These are phyloP conservation scores for Rhagoletis zephyria DNA, from an alignment of 1,140 invertebrate genomes.

Conservation along the genomic window DNA sequence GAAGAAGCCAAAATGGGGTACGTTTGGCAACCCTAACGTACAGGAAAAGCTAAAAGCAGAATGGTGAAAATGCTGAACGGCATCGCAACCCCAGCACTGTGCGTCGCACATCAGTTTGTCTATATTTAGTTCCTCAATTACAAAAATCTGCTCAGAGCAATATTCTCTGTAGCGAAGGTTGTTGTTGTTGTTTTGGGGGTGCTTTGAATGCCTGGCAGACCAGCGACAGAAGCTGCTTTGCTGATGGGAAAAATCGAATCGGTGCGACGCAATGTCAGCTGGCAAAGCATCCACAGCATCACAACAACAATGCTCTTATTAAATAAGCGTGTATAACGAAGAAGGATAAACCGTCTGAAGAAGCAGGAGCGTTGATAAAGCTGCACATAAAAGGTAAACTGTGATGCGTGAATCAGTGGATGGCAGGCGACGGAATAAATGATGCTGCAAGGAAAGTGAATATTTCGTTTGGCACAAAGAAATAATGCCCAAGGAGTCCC, in stretches of 20 bases:
- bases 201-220: slow-evolving; percentile 1
- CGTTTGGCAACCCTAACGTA: too few species aligned
- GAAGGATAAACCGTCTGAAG: slow-evolving; percentile 2
- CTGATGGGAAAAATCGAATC: slow-evolving; percentile 47
- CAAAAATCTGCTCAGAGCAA: not conserved
- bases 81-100: not conserved
- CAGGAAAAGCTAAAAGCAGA: too few species aligned
- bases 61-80: not conserved
- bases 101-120: not conserved
- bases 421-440: slow-evolving; percentile 5
- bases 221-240: not conserved
- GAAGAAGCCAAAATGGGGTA: too few species aligned
- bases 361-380: slow-evolving; percentile 7
- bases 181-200: not conserved
- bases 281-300: not conserved
- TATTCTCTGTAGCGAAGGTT: not conserved
- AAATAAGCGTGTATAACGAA: not conserved
- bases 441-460: slow-evolving; percentile 7
- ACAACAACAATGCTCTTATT: not conserved
- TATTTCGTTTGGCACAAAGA: not conserved
- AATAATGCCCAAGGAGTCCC: not conserved
- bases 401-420: not conserved
- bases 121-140: slow-evolving; percentile 8
- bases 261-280: not conserved
- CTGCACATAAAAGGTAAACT: not conserved